A percentile compares a stretch with the other conserved stretches of the same genome.
phyloP scores from a whole-genome alignment of 1,140 invertebrate genomes.

The Bombyx mandarina region DNA sequence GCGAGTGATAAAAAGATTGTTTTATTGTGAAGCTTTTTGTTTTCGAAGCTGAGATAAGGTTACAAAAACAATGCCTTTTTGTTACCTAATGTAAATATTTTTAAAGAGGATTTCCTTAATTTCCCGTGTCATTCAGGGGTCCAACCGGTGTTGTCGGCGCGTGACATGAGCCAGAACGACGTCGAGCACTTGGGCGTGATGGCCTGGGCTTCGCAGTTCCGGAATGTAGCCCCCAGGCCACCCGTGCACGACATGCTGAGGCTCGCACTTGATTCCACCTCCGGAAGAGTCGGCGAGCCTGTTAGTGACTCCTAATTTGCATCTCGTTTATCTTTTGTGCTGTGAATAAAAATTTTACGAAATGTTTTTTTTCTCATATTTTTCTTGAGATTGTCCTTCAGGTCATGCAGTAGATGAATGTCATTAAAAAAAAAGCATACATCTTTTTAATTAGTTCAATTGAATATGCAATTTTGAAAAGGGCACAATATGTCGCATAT shows the following conservation, averaged over 20 bases:
- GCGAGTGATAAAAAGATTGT: too few relatives aligned
- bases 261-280: conserved; percentile 83
- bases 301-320: conserved; percentile 67
- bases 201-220: conserved; percentile 93
- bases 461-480: too few relatives aligned
- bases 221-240: conserved; percentile 87
- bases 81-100: too few relatives aligned
- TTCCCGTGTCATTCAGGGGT: conserved; percentile 74
- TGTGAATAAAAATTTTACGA: too few relatives aligned
- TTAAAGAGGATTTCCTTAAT: neutral
- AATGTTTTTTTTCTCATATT: neutral
- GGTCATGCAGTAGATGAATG: neutral
- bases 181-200: conserved; percentile 96
- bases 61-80: too few relatives aligned
- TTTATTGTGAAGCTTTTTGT: too few relatives aligned
- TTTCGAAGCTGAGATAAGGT: too few relatives aligned
- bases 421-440: neutral
- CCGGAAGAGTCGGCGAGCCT: conserved; percentile 85
- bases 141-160: conserved; percentile 89
- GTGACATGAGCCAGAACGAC: conserved; percentile 94
- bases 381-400: neutral
- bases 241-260: conserved; percentile 84
- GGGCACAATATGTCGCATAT: too few relatives aligned
- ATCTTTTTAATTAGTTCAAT: neutral
- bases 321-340: neutral